Conservation (phyloP, 2,888 invertebrate genomes). For the Brenthis ino region DNA sequence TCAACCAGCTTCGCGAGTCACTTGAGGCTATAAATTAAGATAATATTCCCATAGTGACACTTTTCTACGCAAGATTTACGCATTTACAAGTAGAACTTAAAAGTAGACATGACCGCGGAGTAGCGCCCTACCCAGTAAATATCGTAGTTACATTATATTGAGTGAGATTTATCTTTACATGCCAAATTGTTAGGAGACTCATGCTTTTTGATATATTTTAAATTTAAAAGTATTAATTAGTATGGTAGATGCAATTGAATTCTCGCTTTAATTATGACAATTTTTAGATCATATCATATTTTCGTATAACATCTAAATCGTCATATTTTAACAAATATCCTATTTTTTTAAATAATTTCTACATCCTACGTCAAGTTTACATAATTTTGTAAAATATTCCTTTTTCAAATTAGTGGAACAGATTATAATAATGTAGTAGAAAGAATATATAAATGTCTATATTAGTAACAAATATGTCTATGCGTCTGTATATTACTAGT, state of each 20-base stretch:
- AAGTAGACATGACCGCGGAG: slow-evolving; percentile 6
- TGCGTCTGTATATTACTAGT: background rate
- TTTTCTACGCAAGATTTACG: slow-evolving; percentile 22
- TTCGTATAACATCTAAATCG: background rate
- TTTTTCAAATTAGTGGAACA: background rate
- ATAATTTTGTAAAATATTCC: background rate
- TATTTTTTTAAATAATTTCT: slow-evolving; percentile 20
- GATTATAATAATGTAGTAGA: slow-evolving; percentile 3
- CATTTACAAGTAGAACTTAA: slow-evolving; percentile 31
- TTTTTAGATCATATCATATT: slow-evolving; percentile 20
- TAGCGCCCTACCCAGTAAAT: background rate
- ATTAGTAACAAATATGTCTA: slow-evolving; percentile 4
- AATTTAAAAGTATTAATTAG: slow-evolving; percentile 34
- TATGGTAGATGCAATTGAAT: slow-evolving; percentile 16
- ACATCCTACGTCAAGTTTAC: slow-evolving; percentile 4
- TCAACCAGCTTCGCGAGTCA: slow-evolving; percentile 19
- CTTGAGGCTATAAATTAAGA: slow-evolving; percentile 22
- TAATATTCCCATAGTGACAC: slow-evolving; percentile 18
- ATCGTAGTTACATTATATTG: slow-evolving; percentile 17
- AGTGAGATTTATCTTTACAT: slow-evolving; percentile 35
- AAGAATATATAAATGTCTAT: slow-evolving; percentile 2
- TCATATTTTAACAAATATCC: slow-evolving; percentile 5
- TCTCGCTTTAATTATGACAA: slow-evolving; percentile 24
- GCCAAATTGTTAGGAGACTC: slow-evolving; percentile 34
- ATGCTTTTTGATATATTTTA: slow-evolving; percentile 30